Evolutionary conservation across 2,113 vertebrate species (phyloP), one percentile per base, ranked within the genome.

Genomic region (Oncorhynchus clarkii): DNA sequence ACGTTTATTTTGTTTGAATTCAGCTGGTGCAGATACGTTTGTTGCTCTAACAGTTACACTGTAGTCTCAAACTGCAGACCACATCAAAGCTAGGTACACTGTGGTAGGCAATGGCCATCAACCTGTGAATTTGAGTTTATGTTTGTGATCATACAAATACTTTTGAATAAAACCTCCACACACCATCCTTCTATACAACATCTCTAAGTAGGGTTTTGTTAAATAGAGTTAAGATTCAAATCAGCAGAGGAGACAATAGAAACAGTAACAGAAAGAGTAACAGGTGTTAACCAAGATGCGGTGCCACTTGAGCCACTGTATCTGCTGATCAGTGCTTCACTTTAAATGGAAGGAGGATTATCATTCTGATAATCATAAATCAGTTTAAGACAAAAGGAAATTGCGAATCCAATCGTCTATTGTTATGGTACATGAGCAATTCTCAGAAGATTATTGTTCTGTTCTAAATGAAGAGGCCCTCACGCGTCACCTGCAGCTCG

Each of bases 161-260:
- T 87, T 84, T 29, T 82, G 72, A 79, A 71, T 68, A 77, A 24
- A 72, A 80, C 74, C 76, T 57, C 85, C 89, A 82, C 90, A 91
- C 93, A 91, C 89, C 80, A 84, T 87, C 91, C 91, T 87, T 92
- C 89, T 92, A 90, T 83, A 84, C 85, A 81, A 81, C 34, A 76
- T 85, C 76, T 80, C 86, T 71, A 72, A 73, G 76, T 48, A 45
- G 39, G 39, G 39, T 78, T 73, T 82, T 80, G 88, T 82, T 84
- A 80, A 78, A 77, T 80, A 76, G 39, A 45, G 39, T 11, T 11
- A 45, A 11, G 9, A 45, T 45, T 45, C 8, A 45, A 45, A 45
- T 45, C 39, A 45, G 39, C 39, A 45, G 39, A 45, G 39, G 1
- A 67, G 14, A 67, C 65, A 67, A 67, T 18, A 31, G 27, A 24